A percentile compares a stretch with the other conserved stretches of the same genome.
These are phyloP conservation scores for Misgurnus mizolepis DNA, from an alignment of 2,113 vertebrate genomes.

Conservation along the genomic window DNA sequence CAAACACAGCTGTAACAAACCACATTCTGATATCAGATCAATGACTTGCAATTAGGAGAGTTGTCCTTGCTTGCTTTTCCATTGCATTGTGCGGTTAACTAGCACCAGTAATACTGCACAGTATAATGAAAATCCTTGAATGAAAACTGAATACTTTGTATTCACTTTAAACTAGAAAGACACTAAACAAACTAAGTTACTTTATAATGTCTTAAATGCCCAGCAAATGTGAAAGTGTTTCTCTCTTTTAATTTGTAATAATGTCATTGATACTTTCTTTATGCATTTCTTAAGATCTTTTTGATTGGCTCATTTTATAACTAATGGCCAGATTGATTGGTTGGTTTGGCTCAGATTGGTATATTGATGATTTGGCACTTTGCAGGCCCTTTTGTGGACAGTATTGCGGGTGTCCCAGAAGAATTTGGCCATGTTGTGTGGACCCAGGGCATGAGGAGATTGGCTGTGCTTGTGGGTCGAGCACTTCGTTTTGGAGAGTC, in stretches of 20 bases:
- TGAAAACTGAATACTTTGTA: background rate
- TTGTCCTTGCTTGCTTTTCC: slow-evolving; percentile 11
- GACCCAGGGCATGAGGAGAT: slow-evolving; percentile 86
- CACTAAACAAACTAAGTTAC: too few species aligned
- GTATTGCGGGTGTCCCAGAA: slow-evolving; percentile 74
- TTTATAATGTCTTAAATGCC: too few species aligned
- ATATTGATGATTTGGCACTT: slow-evolving; percentile 33
- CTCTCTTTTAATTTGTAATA: too few species aligned
- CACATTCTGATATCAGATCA: slow-evolving; percentile 10
- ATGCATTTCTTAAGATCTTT: background rate
- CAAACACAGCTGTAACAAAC: background rate
- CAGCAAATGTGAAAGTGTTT: background rate
- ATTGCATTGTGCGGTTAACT: background rate
- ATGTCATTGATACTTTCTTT: too few species aligned
- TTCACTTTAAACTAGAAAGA: too few species aligned
- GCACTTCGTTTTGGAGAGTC: slow-evolving; percentile 91
- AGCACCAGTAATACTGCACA: background rate
- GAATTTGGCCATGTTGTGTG: slow-evolving; percentile 90
- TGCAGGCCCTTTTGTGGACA: slow-evolving; percentile 72
- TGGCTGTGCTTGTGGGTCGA: slow-evolving; percentile 86
- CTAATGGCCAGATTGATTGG: slow-evolving; percentile 21
- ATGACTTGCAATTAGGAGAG: slow-evolving; percentile 16
- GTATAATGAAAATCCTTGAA: slow-evolving; percentile 3
- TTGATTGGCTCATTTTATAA: slow-evolving; percentile 27
- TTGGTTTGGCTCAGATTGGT: slow-evolving; percentile 15